phyloP scores from a whole-genome alignment of 2,797 vertebrate genomes.

The Onychomys arenicola region DNA sequence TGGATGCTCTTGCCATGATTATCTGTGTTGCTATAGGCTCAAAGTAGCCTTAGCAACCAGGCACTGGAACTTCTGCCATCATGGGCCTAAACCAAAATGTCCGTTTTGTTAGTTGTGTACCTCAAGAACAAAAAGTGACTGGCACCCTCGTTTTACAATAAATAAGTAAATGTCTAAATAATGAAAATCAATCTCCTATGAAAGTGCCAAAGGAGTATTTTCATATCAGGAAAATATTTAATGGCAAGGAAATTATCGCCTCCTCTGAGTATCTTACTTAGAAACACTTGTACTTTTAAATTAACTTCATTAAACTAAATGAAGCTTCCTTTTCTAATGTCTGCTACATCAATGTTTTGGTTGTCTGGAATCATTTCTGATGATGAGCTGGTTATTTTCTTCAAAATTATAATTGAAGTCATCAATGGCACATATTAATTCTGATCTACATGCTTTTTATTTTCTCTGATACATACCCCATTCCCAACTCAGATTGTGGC shows the following conservation, averaged over 20 bases:
- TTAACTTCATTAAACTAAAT: slow-evolving; percentile 44
- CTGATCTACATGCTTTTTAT: not conserved
- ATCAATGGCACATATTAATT: not conserved
- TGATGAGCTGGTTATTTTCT: not conserved
- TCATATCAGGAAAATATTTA: slow-evolving; percentile 51
- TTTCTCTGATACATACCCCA: not conserved
- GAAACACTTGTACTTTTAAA: slow-evolving; percentile 55
- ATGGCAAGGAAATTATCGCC: not conserved
- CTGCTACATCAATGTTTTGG: not conserved
- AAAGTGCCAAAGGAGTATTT: slow-evolving; percentile 25
- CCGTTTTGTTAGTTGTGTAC: not conserved
- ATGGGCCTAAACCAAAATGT: not conserved
- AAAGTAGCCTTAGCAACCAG: not conserved
- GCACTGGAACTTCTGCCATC: not conserved
- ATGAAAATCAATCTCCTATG: slow-evolving; percentile 29
- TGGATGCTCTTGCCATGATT: no score
- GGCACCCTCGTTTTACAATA: not conserved
- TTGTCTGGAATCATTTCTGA: slow-evolving; percentile 34
- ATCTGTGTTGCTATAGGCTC: no score
- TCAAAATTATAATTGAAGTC: not conserved
- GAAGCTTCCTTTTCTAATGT: slow-evolving; percentile 20
- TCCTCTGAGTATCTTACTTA: not conserved
- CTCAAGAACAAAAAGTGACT: not conserved
- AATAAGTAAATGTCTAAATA: slow-evolving; percentile 6
- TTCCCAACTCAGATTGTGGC: not conserved